Evolutionary conservation across 1,140 invertebrate genomes (phyloP).

Genomic region (Lamellibrachia luymesi): DNA sequence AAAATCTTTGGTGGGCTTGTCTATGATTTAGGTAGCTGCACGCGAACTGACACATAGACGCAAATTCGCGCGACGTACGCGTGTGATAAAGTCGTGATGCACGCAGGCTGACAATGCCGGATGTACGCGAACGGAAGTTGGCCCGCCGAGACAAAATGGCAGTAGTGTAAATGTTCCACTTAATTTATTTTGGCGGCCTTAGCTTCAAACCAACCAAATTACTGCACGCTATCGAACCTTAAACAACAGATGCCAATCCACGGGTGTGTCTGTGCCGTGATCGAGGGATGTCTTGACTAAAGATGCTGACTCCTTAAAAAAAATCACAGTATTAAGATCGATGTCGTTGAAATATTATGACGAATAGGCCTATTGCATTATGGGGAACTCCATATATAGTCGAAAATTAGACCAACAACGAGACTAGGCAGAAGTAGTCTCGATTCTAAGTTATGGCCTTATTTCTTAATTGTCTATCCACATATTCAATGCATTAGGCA

Average conservation of each 20-base stretch:
- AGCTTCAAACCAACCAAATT: too few species aligned
- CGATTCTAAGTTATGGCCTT: too few species aligned
- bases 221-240: too few species aligned
- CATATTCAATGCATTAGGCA: too few species aligned
- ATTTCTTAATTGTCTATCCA: too few species aligned
- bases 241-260: too few species aligned
- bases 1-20: not conserved
- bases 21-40: not conserved
- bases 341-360: not conserved
- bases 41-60: not conserved
- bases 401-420: not conserved
- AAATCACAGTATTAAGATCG: not conserved
- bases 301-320: too few species aligned
- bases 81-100: not conserved
- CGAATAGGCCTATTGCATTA: not conserved
- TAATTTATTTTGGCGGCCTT: too few species aligned
- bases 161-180: too few species aligned
- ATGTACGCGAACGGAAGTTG: not conserved
- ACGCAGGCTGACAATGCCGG: not conserved
- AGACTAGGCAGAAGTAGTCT: too few species aligned
- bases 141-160: not conserved
- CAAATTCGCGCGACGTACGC: not conserved
- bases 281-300: too few species aligned
- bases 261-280: too few species aligned
- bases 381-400: not conserved